Evolutionary conservation across 2,113 vertebrate genomes (phyloP).

Genomic region (Neolamprologus longior): DNA sequence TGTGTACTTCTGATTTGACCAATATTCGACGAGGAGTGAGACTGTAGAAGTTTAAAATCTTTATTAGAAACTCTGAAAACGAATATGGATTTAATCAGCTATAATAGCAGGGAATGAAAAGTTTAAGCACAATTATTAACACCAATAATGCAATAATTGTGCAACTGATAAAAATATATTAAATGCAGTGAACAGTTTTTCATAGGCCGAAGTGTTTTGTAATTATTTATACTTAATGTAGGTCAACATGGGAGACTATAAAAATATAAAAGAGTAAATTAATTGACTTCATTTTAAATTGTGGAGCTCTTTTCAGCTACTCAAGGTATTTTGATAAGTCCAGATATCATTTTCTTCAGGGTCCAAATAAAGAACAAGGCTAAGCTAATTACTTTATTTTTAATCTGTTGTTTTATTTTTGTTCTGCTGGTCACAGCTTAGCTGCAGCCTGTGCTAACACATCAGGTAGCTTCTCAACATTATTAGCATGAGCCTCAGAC

Average conservation of each 20-base stretch:
- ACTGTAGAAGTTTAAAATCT: neutral
- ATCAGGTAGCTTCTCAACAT: neutral
- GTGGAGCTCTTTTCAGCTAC: neutral
- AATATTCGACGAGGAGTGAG: neutral
- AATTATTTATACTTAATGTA: neutral
- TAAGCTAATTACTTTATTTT: neutral
- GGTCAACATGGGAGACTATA: neutral
- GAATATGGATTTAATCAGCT: neutral
- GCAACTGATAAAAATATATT: neutral
- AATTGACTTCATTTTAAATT: neutral
- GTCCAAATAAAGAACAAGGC: neutral
- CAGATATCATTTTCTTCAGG: neutral
- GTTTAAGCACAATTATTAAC: neutral
- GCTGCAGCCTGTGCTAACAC: neutral
- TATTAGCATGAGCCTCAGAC: neutral
- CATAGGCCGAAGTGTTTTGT: neutral
- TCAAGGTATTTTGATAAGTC: neutral
- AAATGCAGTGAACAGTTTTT: neutral
- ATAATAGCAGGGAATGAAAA: neutral
- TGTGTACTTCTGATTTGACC: neutral
- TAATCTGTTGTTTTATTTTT: neutral
- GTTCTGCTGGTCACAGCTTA: neutral
- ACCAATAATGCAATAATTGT: neutral
- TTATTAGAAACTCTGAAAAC: neutral
- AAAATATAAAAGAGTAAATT: neutral